phyloP scores from a whole-genome alignment of 2,888 invertebrate species.

The Macropis europaea region DNA sequence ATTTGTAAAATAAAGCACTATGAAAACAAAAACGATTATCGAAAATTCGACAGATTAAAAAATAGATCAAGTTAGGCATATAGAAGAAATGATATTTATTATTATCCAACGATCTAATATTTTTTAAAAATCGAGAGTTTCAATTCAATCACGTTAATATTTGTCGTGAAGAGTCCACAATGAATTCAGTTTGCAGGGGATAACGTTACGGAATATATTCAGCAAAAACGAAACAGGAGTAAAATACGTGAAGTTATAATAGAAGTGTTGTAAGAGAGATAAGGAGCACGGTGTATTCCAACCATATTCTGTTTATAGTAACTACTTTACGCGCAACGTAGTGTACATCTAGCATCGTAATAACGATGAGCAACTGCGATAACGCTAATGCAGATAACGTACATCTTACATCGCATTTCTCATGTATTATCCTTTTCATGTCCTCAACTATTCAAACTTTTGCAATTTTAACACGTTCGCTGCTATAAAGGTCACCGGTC shows the following conservation, averaged over 20 bases:
- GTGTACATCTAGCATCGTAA: background rate
- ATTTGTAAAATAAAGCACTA: too few species aligned
- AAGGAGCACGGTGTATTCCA: background rate
- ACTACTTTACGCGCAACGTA: background rate
- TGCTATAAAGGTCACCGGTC: too few species aligned
- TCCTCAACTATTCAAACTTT: background rate
- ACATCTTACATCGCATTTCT: background rate
- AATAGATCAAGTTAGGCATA: too few species aligned
- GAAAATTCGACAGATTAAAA: too few species aligned
- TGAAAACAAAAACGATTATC: too few species aligned
- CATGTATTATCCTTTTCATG: background rate
- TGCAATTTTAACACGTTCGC: background rate
- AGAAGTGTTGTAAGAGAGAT: background rate
- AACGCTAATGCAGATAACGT: background rate
- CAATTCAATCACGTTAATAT: too few species aligned
- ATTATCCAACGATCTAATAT: too few species aligned
- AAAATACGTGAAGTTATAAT: background rate
- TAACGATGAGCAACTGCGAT: conserved; percentile 5
- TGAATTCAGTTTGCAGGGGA: too few species aligned
- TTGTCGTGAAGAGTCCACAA: too few species aligned
- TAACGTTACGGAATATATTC: too few species aligned
- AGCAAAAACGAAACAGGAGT: background rate
- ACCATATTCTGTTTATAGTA: background rate
- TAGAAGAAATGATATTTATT: too few species aligned
- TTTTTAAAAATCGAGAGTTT: too few species aligned